Evolutionary conservation across 1,140 invertebrate genomes (phyloP), one percentile per base, ranked within the genome.

Genomic region (Anastatus disparis): DNA sequence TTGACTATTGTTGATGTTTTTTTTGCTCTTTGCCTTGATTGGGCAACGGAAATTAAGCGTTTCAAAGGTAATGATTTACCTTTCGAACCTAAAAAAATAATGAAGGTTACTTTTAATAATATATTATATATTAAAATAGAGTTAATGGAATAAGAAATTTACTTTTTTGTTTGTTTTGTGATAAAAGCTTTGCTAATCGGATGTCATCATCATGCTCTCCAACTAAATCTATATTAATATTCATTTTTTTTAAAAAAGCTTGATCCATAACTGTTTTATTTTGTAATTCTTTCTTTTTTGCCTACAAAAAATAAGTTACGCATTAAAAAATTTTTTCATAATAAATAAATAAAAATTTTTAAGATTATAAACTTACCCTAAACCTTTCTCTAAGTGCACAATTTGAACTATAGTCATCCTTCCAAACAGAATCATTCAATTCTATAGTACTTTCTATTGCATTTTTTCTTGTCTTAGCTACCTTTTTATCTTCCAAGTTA

Each of bases 321-420:
- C n/a, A 42, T 31, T 9, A 53, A 53, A 38, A 52, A 15, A 2
- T 58, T 58, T 15, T 56, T 20, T 2, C 6, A 48, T 31, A n/a
- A n/a, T 26, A 48, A 10, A 53, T 29, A 15, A 61, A 29, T 61
- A 29, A 7, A 9, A 20, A 44, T 59, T 1, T 12, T 27, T 59
- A 44, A 46, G 1, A 12, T 31, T 20, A 42, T 35, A 44, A 27
- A 82, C 86, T 85, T 89, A 95, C 94, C 74, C 97, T 91, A 86
- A 98, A 97, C 76, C 90, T 89, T 55, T 92, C 89, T 70, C 97
- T 87, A 13, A 97, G 84, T 48, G 90, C 85, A 81, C 91, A 93
- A 86, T 98, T 98, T 2, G 95, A 92, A 71, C 90, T 89, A 82
- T 97, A 99, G 84, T 95, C 95, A 88, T 98, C 95, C 80, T 93